A percentile compares a stretch with the other conserved stretches of the same genome.
Evolutionary conservation across 2,888 invertebrate genomes (phyloP).

Genomic region (Nymphalis polychloros): DNA sequence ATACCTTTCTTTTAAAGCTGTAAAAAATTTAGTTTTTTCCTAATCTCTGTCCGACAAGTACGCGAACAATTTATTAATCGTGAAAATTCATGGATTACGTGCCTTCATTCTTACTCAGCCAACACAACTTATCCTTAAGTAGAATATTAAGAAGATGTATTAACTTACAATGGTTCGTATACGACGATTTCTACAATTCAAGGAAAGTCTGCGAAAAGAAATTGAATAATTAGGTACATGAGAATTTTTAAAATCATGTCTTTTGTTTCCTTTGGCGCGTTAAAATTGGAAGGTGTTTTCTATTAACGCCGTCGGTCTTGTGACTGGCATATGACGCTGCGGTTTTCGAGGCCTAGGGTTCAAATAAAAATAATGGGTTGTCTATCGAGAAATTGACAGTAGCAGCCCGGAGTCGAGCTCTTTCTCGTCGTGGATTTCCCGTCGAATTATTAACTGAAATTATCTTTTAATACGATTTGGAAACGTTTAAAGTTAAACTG

Average conservation of each 20-base stretch:
- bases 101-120: slow-evolving; percentile 33
- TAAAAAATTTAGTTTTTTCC: background rate
- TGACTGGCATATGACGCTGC: too few relatives aligned
- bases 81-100: slow-evolving; percentile 31
- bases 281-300: too few relatives aligned
- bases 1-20: too few relatives aligned
- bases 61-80: slow-evolving; percentile 15
- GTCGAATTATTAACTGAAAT: too few relatives aligned
- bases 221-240: slow-evolving; percentile 16
- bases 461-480: too few relatives aligned
- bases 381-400: too few relatives aligned
- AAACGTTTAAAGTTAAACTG: too few relatives aligned
- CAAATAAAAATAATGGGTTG: too few relatives aligned
- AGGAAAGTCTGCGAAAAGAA: slow-evolving; percentile 33
- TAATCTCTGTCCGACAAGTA: slow-evolving; percentile 9
- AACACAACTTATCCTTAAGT: slow-evolving; percentile 47
- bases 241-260: slow-evolving; percentile 6
- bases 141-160: slow-evolving; percentile 53
- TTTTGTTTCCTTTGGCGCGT: slow-evolving; percentile 7
- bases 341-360: too few relatives aligned
- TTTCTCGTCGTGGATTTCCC: too few relatives aligned
- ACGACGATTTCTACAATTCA: slow-evolving; percentile 14
- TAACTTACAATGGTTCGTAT: slow-evolving; percentile 24
- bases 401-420: too few relatives aligned
- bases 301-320: too few relatives aligned